Conservation (phyloP, 2,113 vertebrate genomes). For the Phrynosoma platyrhinos region DNA sequence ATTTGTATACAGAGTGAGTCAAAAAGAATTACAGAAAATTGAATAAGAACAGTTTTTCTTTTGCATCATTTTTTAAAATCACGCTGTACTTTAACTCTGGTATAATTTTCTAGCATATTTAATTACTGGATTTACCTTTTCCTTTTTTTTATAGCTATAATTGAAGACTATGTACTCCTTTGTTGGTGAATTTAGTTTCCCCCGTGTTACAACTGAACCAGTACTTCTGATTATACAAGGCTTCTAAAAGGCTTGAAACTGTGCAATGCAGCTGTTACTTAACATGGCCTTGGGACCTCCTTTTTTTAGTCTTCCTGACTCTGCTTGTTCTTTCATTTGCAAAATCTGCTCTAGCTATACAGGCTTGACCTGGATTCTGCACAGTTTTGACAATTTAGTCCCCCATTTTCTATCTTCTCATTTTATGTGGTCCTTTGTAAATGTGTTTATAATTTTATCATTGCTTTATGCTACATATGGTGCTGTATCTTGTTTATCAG, state of each 20-base stretch:
- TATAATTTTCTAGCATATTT: too few species aligned
- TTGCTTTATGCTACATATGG: neutral
- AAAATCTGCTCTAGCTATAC: neutral
- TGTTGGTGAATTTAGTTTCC: too few species aligned
- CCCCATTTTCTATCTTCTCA: neutral
- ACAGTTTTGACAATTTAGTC: neutral
- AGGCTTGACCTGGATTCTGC: neutral
- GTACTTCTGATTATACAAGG: neutral
- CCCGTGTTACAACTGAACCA: neutral
- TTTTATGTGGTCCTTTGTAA: slow-evolving; percentile 1
- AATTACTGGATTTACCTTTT: too few species aligned
- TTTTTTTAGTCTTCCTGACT: neutral
- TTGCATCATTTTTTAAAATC: too few species aligned
- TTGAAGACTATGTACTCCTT: too few species aligned
- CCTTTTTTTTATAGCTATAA: too few species aligned
- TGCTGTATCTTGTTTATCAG: neutral
- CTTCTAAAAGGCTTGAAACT: neutral
- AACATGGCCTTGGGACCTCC: neutral
- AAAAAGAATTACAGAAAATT: too few species aligned
- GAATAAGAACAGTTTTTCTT: too few species aligned
- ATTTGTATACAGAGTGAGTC: too few species aligned
- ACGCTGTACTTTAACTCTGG: too few species aligned
- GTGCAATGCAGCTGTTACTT: neutral
- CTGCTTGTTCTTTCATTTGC: neutral
- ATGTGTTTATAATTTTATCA: neutral